These are phyloP conservation scores for Anthopleura xanthogrammica DNA, from an alignment of 92 coral and sea anemone species.

Conservation along the genomic window DNA sequence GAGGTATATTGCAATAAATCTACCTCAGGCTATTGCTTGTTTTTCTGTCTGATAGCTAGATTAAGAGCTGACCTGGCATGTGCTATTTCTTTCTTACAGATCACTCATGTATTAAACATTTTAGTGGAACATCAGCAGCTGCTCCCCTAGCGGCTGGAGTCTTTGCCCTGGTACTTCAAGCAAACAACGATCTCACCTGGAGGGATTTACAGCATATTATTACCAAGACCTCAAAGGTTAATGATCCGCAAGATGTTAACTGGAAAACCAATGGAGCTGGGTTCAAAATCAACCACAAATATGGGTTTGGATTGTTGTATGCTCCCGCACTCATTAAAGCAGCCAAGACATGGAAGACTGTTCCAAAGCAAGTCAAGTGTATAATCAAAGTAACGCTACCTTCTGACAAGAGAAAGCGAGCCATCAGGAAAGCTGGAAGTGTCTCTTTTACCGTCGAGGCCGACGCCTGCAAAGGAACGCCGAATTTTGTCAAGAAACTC, in stretches of 20 bases:
- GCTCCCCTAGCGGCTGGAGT: conserved; percentile 80
- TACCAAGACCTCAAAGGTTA: conserved; percentile 13
- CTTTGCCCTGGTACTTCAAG: conserved; percentile 67
- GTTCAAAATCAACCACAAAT: conserved; percentile 47
- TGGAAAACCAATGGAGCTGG: conserved; percentile 82
- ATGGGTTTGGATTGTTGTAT: conserved; percentile 72
- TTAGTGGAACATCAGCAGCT: conserved; percentile 57
- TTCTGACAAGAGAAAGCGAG: conserved; percentile 9
- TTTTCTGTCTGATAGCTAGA: neutral
- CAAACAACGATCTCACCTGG: conserved; percentile 73
- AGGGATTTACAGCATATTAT: conserved; percentile 73
- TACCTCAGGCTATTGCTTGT: neutral
- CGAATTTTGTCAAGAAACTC: conserved; percentile 45
- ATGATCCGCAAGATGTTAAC: conserved; percentile 34
- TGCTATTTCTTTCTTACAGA: neutral
- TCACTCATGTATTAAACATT: conserved; percentile 23
- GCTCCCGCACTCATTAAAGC: conserved; percentile 57
- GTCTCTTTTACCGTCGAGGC: conserved; percentile 19
- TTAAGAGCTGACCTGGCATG: neutral
- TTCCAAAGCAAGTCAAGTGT: conserved; percentile 52
- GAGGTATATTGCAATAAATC: too few species aligned
- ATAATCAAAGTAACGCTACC: conserved; percentile 12
- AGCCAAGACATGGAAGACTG: conserved; percentile 68
- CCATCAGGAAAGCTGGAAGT: neutral
- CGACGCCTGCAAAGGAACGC: conserved; percentile 51